A percentile compares a stretch with the other conserved stretches of the same genome.
These are phyloP conservation scores for Microtus pennsylvanicus DNA, from an alignment of 2,113 vertebrate species.

Conservation along the genomic window DNA sequence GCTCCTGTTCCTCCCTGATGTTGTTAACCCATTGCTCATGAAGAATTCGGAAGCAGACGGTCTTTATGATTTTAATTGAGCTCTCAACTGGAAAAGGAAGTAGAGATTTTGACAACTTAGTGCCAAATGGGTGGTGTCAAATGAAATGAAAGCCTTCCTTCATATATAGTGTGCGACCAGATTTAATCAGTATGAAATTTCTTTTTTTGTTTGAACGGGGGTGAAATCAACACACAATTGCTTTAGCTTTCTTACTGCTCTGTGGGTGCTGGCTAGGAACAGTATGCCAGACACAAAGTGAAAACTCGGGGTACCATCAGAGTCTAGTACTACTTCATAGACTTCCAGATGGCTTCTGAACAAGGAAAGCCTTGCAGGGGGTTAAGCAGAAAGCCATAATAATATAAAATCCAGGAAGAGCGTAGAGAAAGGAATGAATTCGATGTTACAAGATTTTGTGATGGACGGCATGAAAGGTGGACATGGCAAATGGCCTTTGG, in stretches of 20 bases:
- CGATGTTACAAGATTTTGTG: neutral
- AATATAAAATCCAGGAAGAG: neutral
- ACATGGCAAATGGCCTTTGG: neutral
- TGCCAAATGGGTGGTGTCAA: neutral
- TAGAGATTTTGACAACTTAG: conserved; percentile 11
- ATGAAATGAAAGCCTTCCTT: neutral
- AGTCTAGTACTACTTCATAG: neutral
- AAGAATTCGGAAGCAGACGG: neutral
- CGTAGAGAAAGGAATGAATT: neutral
- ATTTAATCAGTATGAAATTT: conserved; percentile 7
- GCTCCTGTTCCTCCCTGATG: neutral
- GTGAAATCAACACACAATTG: neutral
- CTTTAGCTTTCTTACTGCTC: neutral
- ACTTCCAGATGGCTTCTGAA: neutral
- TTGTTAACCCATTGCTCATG: neutral
- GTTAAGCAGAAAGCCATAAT: conserved; percentile 1
- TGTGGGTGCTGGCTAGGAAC: neutral
- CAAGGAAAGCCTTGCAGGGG: neutral
- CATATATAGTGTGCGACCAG: neutral
- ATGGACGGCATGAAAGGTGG: neutral
- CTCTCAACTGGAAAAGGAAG: neutral
- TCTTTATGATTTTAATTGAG: neutral
- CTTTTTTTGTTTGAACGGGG: neutral
- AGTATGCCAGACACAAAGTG: neutral
- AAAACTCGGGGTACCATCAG: neutral